Evolutionary conservation across 2,888 invertebrate species (phyloP).

Genomic region (Argyra leucocephala): DNA sequence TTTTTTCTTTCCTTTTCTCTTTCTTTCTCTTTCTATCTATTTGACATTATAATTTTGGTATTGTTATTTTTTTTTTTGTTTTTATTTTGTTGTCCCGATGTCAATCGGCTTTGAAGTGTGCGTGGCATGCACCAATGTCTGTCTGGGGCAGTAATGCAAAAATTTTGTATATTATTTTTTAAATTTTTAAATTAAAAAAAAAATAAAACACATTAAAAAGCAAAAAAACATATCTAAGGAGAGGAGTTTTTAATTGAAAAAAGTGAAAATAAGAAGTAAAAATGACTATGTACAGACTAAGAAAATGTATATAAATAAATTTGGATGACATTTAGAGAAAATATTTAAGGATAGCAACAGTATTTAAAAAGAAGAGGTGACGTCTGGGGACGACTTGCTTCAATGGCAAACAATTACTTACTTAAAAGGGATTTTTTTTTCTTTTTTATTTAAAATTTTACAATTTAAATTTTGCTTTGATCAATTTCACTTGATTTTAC

Average conservation of each 20-base stretch:
- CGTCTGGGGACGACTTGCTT: conserved; percentile 1
- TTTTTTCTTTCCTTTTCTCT: background rate
- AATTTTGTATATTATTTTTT: background rate
- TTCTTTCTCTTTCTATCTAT: background rate
- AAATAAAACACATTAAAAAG: background rate
- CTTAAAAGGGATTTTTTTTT: background rate
- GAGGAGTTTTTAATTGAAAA: background rate
- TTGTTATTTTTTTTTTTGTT: background rate
- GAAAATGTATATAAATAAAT: background rate
- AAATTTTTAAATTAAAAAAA: background rate
- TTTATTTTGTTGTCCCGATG: background rate
- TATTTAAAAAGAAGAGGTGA: background rate
- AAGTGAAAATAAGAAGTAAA: background rate
- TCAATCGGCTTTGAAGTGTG: background rate
- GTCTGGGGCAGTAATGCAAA: conserved; percentile 12
- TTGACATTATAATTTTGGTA: too few species aligned
- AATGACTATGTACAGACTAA: background rate
- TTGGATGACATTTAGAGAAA: background rate
- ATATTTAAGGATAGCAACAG: background rate
- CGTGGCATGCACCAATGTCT: conserved; percentile 2
- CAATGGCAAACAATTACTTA: background rate
- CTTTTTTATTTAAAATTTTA: too few species aligned
- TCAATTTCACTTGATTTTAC: too few species aligned
- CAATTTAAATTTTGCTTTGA: too few species aligned
- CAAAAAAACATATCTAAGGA: background rate